phyloP scores from a whole-genome alignment of 2,113 vertebrate genomes.

The Columba janthina region DNA sequence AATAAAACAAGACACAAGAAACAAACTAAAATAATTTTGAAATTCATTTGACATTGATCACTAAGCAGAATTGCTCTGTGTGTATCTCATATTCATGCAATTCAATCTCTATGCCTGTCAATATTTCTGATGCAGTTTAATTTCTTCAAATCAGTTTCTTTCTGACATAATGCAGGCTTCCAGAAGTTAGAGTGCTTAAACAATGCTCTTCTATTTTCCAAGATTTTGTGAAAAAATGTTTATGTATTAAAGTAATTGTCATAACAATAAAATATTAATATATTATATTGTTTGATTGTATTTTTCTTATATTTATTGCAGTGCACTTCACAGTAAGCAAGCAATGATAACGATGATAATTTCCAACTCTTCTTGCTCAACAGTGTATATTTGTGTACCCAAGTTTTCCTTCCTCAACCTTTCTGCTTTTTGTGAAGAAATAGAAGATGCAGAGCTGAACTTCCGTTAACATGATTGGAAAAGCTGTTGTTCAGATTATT shows the following conservation, averaged over 20 bases:
- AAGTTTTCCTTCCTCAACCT: background rate
- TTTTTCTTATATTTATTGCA: slow-evolving; percentile 25
- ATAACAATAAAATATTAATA: slow-evolving; percentile 5
- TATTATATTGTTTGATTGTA: background rate
- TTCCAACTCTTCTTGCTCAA: background rate
- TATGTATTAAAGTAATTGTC: slow-evolving; percentile 13
- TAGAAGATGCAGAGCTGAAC: slow-evolving; percentile 48
- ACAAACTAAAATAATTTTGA: slow-evolving; percentile 43
- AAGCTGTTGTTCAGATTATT: slow-evolving; percentile 69
- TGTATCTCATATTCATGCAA: slow-evolving; percentile 47
- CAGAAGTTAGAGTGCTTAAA: slow-evolving; percentile 29
- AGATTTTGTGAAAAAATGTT: slow-evolving; percentile 13
- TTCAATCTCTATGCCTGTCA: slow-evolving; percentile 65
- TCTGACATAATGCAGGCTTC: slow-evolving; percentile 34
- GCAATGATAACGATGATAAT: background rate
- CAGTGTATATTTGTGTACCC: background rate
- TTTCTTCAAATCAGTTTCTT: slow-evolving; percentile 52
- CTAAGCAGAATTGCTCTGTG: slow-evolving; percentile 2
- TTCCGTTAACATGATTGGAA: slow-evolving; percentile 71
- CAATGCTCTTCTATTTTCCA: background rate
- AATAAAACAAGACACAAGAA: background rate
- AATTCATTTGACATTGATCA: slow-evolving; percentile 65
- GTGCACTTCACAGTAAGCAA: background rate
- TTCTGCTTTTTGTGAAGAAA: background rate
- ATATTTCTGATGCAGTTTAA: slow-evolving; percentile 70